Evolutionary conservation across 37 sponge, comb jelly and placozoan species (phyloP).

Genomic region (Corticium candelabrum): DNA sequence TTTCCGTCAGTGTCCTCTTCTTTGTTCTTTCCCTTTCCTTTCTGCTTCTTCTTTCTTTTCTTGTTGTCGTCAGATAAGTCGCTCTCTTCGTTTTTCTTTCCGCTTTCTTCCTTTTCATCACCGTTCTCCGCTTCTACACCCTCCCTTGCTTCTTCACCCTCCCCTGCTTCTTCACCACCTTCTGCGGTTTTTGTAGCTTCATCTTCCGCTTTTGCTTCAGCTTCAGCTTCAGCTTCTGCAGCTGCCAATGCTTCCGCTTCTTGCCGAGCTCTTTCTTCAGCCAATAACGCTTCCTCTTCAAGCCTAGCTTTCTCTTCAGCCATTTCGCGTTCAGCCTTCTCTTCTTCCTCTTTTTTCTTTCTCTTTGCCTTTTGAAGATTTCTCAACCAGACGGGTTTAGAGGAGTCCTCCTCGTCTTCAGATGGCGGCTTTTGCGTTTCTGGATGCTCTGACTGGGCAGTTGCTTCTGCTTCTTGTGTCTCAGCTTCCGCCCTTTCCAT

Average conservation of each 20-base stretch:
- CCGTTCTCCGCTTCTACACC: conserved; percentile 1
- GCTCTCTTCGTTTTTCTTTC: not conserved
- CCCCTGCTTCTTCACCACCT: not conserved
- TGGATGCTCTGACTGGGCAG: not conserved
- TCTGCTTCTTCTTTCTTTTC: conserved; percentile 10
- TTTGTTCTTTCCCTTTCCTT: conserved; percentile 1
- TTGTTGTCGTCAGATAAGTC: not conserved
- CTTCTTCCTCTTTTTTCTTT: conserved; percentile 13
- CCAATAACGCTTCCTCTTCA: conserved; percentile 2
- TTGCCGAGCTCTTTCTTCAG: conserved; percentile 8
- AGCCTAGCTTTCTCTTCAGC: conserved; percentile 9
- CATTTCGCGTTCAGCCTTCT: conserved; percentile 8
- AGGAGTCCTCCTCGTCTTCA: not conserved
- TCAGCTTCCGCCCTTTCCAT: not conserved
- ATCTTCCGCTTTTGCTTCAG: not conserved
- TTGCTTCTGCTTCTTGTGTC: not conserved
- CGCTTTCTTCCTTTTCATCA: not conserved
- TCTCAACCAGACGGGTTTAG: not conserved
- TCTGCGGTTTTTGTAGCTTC: conserved; percentile 15
- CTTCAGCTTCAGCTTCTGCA: not conserved
- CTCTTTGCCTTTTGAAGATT: conserved; percentile 8
- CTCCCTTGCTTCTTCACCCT: not conserved
- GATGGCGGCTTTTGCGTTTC: not conserved
- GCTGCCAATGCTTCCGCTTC: conserved; percentile 6
- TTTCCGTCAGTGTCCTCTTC: conserved; percentile 15